Conservation (phyloP, 2,888 invertebrate genomes). For the Noctua comes region DNA sequence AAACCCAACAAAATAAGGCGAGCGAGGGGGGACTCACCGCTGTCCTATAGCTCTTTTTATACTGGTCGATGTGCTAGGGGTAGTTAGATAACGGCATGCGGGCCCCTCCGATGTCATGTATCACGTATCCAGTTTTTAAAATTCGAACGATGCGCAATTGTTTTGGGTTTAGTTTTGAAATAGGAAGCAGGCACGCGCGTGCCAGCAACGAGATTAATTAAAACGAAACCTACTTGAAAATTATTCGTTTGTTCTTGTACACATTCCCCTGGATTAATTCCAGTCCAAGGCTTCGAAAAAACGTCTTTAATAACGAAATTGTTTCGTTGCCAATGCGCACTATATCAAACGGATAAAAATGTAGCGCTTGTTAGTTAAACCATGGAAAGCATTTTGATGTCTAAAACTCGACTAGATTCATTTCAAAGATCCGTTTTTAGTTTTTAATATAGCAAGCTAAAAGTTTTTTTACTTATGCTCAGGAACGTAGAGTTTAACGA, state of each 20-base stretch:
- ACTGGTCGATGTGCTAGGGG: conserved; percentile 77
- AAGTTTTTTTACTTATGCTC: conserved; percentile 82
- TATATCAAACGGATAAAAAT: conserved; percentile 47
- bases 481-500: conserved; percentile 85
- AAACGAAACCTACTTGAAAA: conserved; percentile 45
- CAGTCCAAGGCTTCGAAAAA: conserved; percentile 49
- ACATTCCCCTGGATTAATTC: conserved; percentile 57
- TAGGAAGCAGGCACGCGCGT: conserved; percentile 43
- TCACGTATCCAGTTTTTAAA: conserved; percentile 82
- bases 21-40: conserved; percentile 72
- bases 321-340: conserved; percentile 49
- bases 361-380: conserved; percentile 25
- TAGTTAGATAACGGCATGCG: conserved; percentile 82
- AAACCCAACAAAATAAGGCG: conserved; percentile 75
- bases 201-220: conserved; percentile 54
- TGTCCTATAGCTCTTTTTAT: conserved; percentile 79
- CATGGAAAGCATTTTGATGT: conserved; percentile 39
- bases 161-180: conserved; percentile 68
- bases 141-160: conserved; percentile 74
- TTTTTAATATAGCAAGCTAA: conserved; percentile 81
- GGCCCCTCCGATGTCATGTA: conserved; percentile 83
- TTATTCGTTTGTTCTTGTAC: conserved; percentile 56
- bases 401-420: conserved; percentile 40
- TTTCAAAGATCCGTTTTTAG: conserved; percentile 77
- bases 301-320: conserved; percentile 57